phyloP scores from a whole-genome alignment of 2,113 vertebrate species.

The Cyanistes caeruleus region DNA sequence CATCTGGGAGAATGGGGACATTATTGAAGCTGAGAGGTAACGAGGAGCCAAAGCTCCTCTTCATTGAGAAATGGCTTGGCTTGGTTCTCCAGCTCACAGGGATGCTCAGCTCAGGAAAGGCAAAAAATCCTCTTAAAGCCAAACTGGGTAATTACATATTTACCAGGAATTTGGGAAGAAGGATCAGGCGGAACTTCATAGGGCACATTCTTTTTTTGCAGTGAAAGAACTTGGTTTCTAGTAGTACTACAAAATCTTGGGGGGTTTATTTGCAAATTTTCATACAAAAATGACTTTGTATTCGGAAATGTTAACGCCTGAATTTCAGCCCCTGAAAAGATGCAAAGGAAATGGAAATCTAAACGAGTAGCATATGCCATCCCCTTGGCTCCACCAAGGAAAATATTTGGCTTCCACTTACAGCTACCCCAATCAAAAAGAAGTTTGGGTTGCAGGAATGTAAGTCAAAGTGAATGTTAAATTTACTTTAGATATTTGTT shows the following conservation, averaged over 20 bases:
- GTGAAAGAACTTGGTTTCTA: background rate
- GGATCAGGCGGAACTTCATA: background rate
- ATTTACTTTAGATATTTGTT: slow-evolving; percentile 57
- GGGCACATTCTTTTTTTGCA: background rate
- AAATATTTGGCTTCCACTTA: slow-evolving; percentile 70
- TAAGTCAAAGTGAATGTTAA: slow-evolving; percentile 44
- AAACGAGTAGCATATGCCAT: slow-evolving; percentile 43
- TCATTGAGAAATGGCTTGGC: background rate
- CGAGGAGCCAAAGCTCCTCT: background rate
- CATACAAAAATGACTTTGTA: slow-evolving; percentile 41
- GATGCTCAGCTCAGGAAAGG: background rate
- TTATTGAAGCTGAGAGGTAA: background rate
- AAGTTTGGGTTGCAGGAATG: slow-evolving; percentile 47
- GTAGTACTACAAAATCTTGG: background rate
- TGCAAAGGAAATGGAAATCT: slow-evolving; percentile 64
- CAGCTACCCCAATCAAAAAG: slow-evolving; percentile 54
- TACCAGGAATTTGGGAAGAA: background rate
- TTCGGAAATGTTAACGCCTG: background rate
- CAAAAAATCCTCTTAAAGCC: background rate
- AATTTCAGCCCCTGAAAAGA: slow-evolving; percentile 31
- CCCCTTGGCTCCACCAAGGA: slow-evolving; percentile 24
- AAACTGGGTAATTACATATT: background rate
- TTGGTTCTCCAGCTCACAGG: background rate
- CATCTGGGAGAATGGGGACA: background rate
- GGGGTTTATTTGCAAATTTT: background rate